Percentiles rank a stretch among this genome's conserved stretches.
Evolutionary conservation across 2,797 vertebrate genomes (phyloP).

Genomic region (Petrocephalus sullivani): DNA sequence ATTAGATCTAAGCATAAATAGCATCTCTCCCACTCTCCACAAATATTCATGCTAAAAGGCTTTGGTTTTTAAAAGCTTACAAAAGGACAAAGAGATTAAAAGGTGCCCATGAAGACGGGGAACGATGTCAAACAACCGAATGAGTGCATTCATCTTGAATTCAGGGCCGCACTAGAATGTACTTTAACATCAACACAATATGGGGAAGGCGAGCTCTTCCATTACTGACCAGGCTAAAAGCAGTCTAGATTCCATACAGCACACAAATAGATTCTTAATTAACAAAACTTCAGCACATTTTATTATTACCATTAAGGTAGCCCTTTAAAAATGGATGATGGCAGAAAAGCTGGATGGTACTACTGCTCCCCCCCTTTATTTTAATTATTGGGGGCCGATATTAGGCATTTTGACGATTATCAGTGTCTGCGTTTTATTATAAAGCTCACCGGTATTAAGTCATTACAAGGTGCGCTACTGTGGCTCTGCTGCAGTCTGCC

Average conservation of each 20-base stretch:
- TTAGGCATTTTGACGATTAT: no score
- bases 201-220: conserved; percentile 64
- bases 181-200: conserved; percentile 66
- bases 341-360: background rate
- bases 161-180: conserved; percentile 69
- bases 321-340: background rate
- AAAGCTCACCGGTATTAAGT: no score
- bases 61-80: conserved; percentile 39
- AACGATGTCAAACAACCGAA: conserved; percentile 36
- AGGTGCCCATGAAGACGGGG: conserved; percentile 54
- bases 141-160: conserved; percentile 65
- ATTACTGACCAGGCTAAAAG: conserved; percentile 68
- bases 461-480: no score
- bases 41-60: conserved; percentile 38
- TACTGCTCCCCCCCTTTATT: background rate
- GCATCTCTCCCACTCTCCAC: conserved; percentile 32
- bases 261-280: background rate
- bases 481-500: no score
- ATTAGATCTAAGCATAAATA: conserved; percentile 32
- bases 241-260: conserved; percentile 50
- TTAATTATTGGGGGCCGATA: background rate
- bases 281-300: background rate
- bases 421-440: no score
- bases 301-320: background rate
- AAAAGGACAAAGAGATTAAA: conserved; percentile 58